Conservation (phyloP, 2,113 vertebrate species). For the Sturnus vulgaris region DNA sequence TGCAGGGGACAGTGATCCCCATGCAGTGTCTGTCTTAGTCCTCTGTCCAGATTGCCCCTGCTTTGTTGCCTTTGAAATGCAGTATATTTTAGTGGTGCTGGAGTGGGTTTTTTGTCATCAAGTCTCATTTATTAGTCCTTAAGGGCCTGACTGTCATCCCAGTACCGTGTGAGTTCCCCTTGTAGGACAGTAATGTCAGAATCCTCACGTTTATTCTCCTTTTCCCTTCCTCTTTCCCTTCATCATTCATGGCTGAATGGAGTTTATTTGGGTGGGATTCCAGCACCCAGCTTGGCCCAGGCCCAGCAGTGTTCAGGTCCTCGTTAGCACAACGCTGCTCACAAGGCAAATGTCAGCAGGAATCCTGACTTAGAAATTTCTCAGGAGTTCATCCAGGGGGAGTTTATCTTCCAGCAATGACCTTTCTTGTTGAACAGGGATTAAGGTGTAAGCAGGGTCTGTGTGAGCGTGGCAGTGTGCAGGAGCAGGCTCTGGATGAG, state of each 20-base stretch:
- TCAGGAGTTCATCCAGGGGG: neutral
- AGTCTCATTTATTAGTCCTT: neutral
- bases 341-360: neutral
- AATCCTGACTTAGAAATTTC: neutral
- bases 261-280: neutral
- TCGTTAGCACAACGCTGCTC: neutral
- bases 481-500: neutral
- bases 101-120: neutral
- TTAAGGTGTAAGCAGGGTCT: neutral
- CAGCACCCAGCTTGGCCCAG: neutral
- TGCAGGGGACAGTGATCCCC: neutral
- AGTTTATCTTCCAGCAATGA: constrained; percentile 33
- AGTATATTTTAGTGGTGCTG: neutral
- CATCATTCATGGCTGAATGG: rapidly evolving
- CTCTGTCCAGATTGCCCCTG: neutral
- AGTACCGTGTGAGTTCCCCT: neutral
- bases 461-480: neutral
- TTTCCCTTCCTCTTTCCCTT: neutral
- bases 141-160: neutral
- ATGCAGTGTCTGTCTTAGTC: neutral
- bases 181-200: neutral
- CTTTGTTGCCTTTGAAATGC: neutral
- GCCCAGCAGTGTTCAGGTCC: neutral
- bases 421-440: neutral
- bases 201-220: neutral